Evolutionary conservation across 2,888 invertebrate genomes (phyloP).

Genomic region (Dermolepida albohirtum): DNA sequence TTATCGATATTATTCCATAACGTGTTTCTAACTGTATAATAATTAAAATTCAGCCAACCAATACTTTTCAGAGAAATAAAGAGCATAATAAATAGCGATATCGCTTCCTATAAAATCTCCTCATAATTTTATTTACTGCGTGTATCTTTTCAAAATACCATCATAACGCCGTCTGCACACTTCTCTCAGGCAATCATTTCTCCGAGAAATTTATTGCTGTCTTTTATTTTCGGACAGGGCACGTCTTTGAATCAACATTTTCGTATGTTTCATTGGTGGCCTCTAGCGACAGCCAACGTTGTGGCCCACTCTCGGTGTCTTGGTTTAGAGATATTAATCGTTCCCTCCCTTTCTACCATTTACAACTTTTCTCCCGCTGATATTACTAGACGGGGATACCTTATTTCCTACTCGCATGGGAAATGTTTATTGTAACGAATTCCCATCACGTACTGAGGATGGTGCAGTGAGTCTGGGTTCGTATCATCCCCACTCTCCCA

Average conservation of each 20-base stretch:
- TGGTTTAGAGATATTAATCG: slow-evolving; percentile 53
- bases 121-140: slow-evolving; percentile 22
- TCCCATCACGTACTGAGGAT: slow-evolving; percentile 55
- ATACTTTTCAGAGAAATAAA: background rate
- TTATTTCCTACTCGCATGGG: slow-evolving; percentile 55
- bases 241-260: slow-evolving; percentile 31
- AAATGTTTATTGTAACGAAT: slow-evolving; percentile 55
- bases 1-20: no score
- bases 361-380: slow-evolving; percentile 52
- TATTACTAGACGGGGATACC: slow-evolving; percentile 51
- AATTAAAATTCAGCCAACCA: no score
- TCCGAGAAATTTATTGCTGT: slow-evolving; percentile 17
- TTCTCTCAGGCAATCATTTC: slow-evolving; percentile 15
- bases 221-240: slow-evolving; percentile 31
- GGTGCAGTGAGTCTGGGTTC: slow-evolving; percentile 11
- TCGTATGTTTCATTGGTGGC: slow-evolving; percentile 31
- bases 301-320: slow-evolving; percentile 12
- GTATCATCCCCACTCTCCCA: no score
- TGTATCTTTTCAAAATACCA: slow-evolving; percentile 8
- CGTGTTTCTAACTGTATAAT: no score
- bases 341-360: slow-evolving; percentile 54
- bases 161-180: slow-evolving; percentile 20
- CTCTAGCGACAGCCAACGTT: slow-evolving; percentile 11
- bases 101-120: slow-evolving; percentile 13
- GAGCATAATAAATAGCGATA: slow-evolving; percentile 3